A percentile compares a stretch with the other conserved stretches of the same genome.
These are phyloP conservation scores for Silvanus unidentatus DNA, from an alignment of 2,888 invertebrate genomes.

Conservation along the genomic window DNA sequence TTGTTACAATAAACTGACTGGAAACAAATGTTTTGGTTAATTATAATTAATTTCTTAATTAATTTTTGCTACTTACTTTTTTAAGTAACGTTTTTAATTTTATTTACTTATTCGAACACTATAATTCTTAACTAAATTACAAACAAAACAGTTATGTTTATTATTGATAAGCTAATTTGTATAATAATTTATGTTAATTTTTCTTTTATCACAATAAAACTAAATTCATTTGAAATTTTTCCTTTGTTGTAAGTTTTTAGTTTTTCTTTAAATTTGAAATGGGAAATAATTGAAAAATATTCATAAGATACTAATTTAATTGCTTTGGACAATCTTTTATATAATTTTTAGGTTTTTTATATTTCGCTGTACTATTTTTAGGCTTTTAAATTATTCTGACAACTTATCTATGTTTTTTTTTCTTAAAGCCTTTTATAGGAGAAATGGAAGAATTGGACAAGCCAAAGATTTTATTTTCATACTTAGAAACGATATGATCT, in stretches of 20 bases:
- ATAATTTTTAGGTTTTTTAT: slow-evolving; percentile 18
- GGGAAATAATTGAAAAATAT: slow-evolving; percentile 13
- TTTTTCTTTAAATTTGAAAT: slow-evolving; percentile 17
- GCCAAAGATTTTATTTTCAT: slow-evolving; percentile 24
- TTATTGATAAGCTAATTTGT: too few species aligned
- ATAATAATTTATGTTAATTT: too few species aligned
- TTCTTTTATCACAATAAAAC: too few species aligned
- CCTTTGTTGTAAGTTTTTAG: background rate
- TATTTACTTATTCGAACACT: too few species aligned
- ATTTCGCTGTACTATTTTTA: slow-evolving; percentile 35
- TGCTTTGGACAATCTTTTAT: slow-evolving; percentile 23
- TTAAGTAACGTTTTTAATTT: too few species aligned
- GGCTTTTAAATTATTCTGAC: slow-evolving; percentile 24
- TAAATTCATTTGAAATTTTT: background rate
- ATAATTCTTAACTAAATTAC: too few species aligned
- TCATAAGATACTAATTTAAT: slow-evolving; percentile 21
- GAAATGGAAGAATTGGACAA: slow-evolving; percentile 39
- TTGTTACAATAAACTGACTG: too few species aligned
- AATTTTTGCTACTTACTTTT: too few species aligned
- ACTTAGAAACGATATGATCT: slow-evolving; percentile 22
- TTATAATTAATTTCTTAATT: too few species aligned
- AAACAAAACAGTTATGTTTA: too few species aligned
- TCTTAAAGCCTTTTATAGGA: slow-evolving; percentile 20
- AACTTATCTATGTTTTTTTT: slow-evolving; percentile 8
- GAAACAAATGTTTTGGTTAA: too few species aligned